Percentiles rank a stretch among this genome's conserved stretches.
phyloP scores from a whole-genome alignment of 1,140 invertebrate species.

The Diorhabda sublineata region DNA sequence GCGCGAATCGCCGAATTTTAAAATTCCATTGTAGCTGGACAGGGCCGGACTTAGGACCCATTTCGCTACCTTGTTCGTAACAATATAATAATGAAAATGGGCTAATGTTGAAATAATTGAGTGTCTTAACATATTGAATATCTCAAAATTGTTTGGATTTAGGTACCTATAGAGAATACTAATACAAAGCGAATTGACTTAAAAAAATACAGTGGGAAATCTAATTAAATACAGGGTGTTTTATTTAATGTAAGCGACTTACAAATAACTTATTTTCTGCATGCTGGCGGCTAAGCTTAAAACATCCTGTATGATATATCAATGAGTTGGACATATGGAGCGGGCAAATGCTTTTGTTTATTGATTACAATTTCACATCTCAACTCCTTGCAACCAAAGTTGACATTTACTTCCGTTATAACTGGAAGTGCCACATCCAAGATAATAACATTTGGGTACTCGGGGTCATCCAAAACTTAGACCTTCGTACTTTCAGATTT shows the following conservation, averaged over 20 bases:
- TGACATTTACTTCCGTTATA: not conserved
- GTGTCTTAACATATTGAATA: not conserved
- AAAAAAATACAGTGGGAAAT: not conserved
- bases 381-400: not conserved
- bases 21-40: too few species aligned
- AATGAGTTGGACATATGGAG: not conserved
- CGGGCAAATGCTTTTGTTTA: too few species aligned
- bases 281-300: not conserved
- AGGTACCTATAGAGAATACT: not conserved
- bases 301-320: not conserved
- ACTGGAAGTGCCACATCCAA: not conserved
- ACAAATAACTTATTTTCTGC: not conserved
- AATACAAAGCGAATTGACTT: not conserved
- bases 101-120: not conserved
- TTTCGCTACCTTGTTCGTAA: too few species aligned
- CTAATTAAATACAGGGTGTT: not conserved
- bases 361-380: not conserved
- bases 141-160: not conserved
- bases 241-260: not conserved
- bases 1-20: too few species aligned
- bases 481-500: not conserved
- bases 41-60: too few species aligned
- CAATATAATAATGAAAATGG: too few species aligned
- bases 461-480: not conserved
- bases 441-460: not conserved